These are phyloP conservation scores for Bombus vancouverensis DNA, from an alignment of 1,140 invertebrate species.

Conservation along the genomic window DNA sequence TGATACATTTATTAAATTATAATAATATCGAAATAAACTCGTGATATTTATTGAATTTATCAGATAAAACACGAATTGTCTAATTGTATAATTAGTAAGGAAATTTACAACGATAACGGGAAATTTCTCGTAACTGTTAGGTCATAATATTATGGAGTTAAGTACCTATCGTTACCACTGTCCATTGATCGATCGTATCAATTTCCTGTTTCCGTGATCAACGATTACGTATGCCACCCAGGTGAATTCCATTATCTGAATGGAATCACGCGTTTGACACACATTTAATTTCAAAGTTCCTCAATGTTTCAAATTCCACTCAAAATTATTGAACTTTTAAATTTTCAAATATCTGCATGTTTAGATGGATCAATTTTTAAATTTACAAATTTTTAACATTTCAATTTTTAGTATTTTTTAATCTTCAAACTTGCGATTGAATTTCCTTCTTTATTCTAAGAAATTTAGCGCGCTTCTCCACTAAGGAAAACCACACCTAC, in stretches of 20 bases:
- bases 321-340: neutral
- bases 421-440: neutral
- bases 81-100: neutral
- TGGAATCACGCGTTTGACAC: neutral
- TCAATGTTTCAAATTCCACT: neutral
- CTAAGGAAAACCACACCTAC: no score
- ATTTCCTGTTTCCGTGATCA: constrained; percentile 55
- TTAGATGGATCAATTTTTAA: neutral
- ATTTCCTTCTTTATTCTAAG: neutral
- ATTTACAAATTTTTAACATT: neutral
- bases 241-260: constrained; percentile 9
- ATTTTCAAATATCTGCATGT: neutral
- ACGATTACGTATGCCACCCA: neutral
- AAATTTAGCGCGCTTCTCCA: no score
- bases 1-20: neutral
- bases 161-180: neutral
- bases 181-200: constrained; percentile 26
- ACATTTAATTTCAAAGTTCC: neutral
- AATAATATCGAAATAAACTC: neutral
- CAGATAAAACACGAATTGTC: neutral
- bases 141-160: neutral
- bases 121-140: neutral
- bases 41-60: neutral
- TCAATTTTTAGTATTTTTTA: neutral
- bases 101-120: neutral